Evolutionary conservation across 2,888 invertebrate species (phyloP), one percentile per base, ranked within the genome.

Genomic region (Sarcophaga caerulescens): DNA sequence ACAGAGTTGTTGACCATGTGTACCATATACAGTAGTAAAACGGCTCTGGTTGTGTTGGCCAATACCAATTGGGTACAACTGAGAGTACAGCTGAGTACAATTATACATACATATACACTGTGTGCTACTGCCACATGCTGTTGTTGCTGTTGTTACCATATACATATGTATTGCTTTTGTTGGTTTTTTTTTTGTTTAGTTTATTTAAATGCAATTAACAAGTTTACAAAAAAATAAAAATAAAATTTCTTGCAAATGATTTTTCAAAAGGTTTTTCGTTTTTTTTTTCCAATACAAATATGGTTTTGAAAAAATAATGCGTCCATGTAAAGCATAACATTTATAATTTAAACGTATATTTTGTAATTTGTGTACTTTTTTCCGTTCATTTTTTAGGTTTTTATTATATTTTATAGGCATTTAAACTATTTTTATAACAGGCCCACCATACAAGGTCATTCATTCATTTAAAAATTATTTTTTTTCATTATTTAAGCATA

Each of bases 161-260:
- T n/a, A n/a, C n/a, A n/a, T 35, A 35, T 35, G 35, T 35, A 35
- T 35, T 35, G 35, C 35, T 35, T 35, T 35, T 35, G 35, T 35
- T 23, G 23, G 23, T 60, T 68, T 47, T 76, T 81, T 73, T 45
- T 52, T 52, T 52, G 12, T 52, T 52, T 52, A 52, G 57, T n/a
- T 35, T 44, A 70, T 47, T 76, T 69, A 65, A 81, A 77, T 73
- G 76, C 71, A 81, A 65, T 81, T 85, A 81, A 69, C 81, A 81
- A 81, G 19, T 65, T 79, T 71, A 21, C 62, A 62, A 35, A 35
- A 35, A 35, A 35, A 8, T 6, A 6, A 35, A 35, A 35, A 35
- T 35, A 35, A 35, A 35, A 1, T 35, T 35, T 35, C 35, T 35
- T 35, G 35, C 35, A 35, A 35, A 35, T 35, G 35, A 35, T 6